Evolutionary conservation across 37 sponge, comb jelly and placozoan species (phyloP).

Genomic region (Geodia barretti): DNA sequence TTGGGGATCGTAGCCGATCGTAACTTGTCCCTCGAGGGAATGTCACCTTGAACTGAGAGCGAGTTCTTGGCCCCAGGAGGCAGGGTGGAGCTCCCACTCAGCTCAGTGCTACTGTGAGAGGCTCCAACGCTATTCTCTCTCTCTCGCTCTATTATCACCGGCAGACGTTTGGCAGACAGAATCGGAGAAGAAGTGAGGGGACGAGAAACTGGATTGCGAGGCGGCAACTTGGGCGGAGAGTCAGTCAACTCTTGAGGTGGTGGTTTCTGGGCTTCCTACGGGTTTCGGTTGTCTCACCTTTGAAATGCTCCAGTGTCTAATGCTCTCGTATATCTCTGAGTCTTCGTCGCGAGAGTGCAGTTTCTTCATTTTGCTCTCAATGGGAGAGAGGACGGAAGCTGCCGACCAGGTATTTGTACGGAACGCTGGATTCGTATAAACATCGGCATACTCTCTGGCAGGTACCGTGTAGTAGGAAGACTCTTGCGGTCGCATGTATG

Average conservation of each 20-base stretch:
- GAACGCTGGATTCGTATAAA: neutral
- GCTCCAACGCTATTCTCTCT: neutral
- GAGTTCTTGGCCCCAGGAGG: too few species aligned
- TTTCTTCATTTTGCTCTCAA: neutral
- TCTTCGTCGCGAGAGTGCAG: neutral
- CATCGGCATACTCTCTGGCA: neutral
- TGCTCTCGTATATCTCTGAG: neutral
- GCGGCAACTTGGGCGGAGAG: too few species aligned
- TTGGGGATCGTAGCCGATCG: neutral
- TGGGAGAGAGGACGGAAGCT: neutral
- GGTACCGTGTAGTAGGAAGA: conserved; percentile 10
- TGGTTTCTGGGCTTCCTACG: too few species aligned
- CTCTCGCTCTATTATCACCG: neutral
- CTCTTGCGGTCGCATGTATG: conserved; percentile 23
- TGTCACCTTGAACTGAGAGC: neutral
- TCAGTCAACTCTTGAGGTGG: too few species aligned
- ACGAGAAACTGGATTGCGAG: neutral
- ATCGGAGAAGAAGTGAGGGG: too few species aligned
- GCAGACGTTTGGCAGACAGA: neutral
- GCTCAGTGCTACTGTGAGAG: neutral
- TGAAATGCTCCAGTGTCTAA: neutral
- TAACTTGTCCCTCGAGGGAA: neutral
- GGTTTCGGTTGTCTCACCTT: neutral
- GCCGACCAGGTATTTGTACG: conserved; percentile 17
- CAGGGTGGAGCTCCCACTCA: too few species aligned